Conservation (phyloP, 2,888 invertebrate genomes). For the Gortyna flavago region DNA sequence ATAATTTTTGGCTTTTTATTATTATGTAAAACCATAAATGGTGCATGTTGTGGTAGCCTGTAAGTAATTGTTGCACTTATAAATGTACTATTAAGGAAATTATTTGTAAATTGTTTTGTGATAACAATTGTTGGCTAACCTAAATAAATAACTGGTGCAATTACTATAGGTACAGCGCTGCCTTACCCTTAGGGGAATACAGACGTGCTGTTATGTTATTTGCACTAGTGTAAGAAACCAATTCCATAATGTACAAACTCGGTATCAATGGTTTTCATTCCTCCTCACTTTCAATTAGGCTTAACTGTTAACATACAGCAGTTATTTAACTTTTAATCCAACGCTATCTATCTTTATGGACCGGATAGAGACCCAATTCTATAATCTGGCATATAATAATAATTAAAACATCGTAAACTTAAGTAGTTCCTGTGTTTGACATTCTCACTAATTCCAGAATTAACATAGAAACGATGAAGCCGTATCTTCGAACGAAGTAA, state of each 20-base stretch:
- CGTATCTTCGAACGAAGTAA: constrained; percentile 2
- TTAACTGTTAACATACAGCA: background rate
- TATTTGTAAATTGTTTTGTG: background rate
- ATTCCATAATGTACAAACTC: background rate
- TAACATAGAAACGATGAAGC: constrained; percentile 33
- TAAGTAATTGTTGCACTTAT: background rate
- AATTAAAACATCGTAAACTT: constrained; percentile 32
- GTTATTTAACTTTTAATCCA: constrained; percentile 3
- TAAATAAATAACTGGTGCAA: background rate
- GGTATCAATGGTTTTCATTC: background rate
- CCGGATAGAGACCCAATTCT: background rate
- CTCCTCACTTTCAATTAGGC: background rate
- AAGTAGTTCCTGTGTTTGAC: constrained; percentile 31
- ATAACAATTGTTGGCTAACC: background rate
- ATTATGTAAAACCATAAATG: too few relatives aligned
- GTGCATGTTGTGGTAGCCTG: too few relatives aligned
- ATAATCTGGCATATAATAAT: constrained; percentile 3
- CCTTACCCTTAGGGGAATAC: background rate
- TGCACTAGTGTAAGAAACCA: background rate
- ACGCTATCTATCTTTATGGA: background rate
- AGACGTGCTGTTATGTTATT: background rate
- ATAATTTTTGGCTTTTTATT: too few relatives aligned
- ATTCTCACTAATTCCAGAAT: constrained; percentile 16
- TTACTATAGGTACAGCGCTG: background rate
- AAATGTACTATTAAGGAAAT: background rate